Percentiles rank a stretch among this genome's conserved stretches.
Conservation (phyloP, 2,888 invertebrate genomes). For the Exocentrus adspersus region DNA sequence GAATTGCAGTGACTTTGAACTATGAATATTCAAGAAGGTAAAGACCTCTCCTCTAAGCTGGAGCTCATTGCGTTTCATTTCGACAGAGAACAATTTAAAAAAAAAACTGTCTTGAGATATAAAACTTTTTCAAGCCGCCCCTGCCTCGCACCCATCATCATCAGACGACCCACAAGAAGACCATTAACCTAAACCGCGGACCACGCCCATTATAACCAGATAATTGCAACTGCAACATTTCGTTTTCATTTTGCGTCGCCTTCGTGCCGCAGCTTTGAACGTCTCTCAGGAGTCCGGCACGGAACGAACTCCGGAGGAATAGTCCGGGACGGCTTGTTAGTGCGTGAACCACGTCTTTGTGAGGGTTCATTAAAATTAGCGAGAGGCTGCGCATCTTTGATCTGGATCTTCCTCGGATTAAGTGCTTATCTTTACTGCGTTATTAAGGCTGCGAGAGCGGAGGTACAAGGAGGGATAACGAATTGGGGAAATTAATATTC, state of each 20-base stretch:
- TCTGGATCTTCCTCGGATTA: neutral
- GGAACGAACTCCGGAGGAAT: slow-evolving; percentile 6
- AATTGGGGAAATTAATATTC: too few relatives aligned
- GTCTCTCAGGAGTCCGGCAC: slow-evolving; percentile 17
- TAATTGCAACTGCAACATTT: slow-evolving; percentile 50
- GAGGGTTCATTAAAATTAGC: neutral
- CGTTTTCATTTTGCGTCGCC: slow-evolving; percentile 50
- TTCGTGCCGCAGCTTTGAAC: slow-evolving; percentile 37
- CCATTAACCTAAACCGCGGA: slow-evolving; percentile 45
- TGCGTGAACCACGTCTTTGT: neutral
- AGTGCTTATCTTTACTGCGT: neutral
- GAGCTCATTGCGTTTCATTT: too few relatives aligned
- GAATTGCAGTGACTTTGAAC: too few relatives aligned
- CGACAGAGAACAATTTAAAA: too few relatives aligned
- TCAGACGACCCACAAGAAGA: slow-evolving; percentile 44
- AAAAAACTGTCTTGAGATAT: too few relatives aligned
- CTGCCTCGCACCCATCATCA: slow-evolving; percentile 34
- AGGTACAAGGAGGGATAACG: too few relatives aligned
- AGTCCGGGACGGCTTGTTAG: slow-evolving; percentile 18
- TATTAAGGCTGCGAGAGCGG: too few relatives aligned
- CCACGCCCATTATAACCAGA: slow-evolving; percentile 49
- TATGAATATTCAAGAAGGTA: too few relatives aligned
- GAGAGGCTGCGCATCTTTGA: neutral
- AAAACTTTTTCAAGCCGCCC: too few relatives aligned
- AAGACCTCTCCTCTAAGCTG: too few relatives aligned